These are phyloP conservation scores for Spodoptera litura DNA, from an alignment of 1,140 invertebrate species.

Conservation along the genomic window DNA sequence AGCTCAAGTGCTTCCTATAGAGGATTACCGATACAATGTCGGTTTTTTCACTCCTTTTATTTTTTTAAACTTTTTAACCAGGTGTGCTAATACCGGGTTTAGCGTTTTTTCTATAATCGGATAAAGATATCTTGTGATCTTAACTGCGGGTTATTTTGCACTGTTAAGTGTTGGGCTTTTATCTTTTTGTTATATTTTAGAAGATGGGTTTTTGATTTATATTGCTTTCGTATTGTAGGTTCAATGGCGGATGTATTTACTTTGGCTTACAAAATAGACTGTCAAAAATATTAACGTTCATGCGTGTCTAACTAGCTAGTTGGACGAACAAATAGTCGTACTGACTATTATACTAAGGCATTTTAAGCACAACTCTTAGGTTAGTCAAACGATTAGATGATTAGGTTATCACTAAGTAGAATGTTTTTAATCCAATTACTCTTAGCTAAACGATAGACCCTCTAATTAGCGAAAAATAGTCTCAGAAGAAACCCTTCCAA, in stretches of 20 bases:
- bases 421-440: no score
- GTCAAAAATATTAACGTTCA: no score
- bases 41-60: slow-evolving; percentile 59
- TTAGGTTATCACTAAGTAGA: no score
- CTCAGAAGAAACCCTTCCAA: no score
- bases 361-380: no score
- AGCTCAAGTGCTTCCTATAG: slow-evolving; percentile 82
- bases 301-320: no score
- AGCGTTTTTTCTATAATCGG: slow-evolving; percentile 58
- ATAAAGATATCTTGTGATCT: slow-evolving; percentile 59
- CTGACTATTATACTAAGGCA: no score
- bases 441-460: no score
- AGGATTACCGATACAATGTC: slow-evolving; percentile 79
- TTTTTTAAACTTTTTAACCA: slow-evolving; percentile 68
- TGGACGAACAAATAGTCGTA: no score
- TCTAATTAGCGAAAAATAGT: no score
- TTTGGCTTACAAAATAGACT: neutral
- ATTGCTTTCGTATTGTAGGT: neutral
- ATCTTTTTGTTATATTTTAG: slow-evolving; percentile 19
- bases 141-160: slow-evolving; percentile 52
- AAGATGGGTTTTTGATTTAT: neutral
- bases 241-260: neutral
- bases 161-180: slow-evolving; percentile 49
- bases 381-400: no score
- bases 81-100: slow-evolving; percentile 66